Evolutionary conservation across 2,888 invertebrate genomes (phyloP), one percentile per base, ranked within the genome.

Genomic region (Abrostola tripartita): DNA sequence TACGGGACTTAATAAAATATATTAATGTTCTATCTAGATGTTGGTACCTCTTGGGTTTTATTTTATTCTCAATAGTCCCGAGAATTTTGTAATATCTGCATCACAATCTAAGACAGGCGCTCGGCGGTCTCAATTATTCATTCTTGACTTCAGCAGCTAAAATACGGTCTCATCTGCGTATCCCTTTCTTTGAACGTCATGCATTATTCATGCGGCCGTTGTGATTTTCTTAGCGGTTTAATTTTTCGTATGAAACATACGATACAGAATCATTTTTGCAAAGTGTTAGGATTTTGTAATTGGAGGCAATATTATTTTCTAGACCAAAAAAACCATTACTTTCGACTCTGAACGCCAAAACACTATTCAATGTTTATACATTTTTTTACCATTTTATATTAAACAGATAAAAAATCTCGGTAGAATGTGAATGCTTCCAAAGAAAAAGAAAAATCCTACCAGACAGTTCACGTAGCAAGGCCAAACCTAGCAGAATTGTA

Each of bases 141-240:
- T 83, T 85, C 85, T 76, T 81, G 80, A 82, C 83, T 87, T 84
- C 84, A 85, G 86, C 73, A 85, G 86, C 85, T 87, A 85, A 89
- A 90, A 88, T 85, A 90, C 87, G 82, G 76, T 81, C 84, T 88
- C 88, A 88, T 91, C 88, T 88, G 85, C 85, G 88, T 88, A 89
- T 87, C 85, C 86, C 82, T 88, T 91, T 88, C 88, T 85, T 86
- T 81, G 87, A 89, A 89, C 81, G 53, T 68, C 14, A 88, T 91
- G 78, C 85, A 91, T 93, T 88, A 93, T 92, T 91, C 88, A 92
- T 89, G 84, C 68, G 64, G 70, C 68, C 76, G 74, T 79, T 82
- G 88, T 83, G 87, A 89, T 90, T 89, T 89, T 87, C 82, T 86
- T 85, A 69, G 76, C 81, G 74, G 85, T 86, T 88, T 87, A 84